Evolutionary conservation across 2,888 invertebrate genomes (phyloP), one percentile per base, ranked within the genome.

Genomic region (Busseola fusca): DNA sequence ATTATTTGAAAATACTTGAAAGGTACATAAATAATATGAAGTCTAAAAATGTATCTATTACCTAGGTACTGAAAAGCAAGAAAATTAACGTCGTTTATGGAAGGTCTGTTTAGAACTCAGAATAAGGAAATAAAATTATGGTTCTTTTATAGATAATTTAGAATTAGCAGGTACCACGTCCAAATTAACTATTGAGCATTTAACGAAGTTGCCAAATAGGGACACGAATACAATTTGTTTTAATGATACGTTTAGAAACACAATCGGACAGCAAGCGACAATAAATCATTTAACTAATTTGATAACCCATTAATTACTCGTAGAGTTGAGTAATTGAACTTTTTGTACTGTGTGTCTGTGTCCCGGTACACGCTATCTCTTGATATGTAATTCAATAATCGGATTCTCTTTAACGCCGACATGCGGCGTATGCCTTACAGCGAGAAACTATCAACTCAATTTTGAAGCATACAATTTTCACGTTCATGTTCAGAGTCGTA

Each of bases 361-460:
- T 64, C 65, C 76, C 75, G 76, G 74, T 82, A 76, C 83, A 84
- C 81, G 80, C 83, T 82, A 81, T 84, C 82, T 87, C 83, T 82
- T 86, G 86, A 89, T 89, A 87, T 89, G 89, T 92, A 89, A 91
- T 91, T 92, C 91, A 92, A 92, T 90, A 91, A 91, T 91, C 89
- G 85, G 88, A 88, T 87, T 89, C 89, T 91, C 90, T 90, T 91
- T 91, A 91, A 88, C 90, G 84, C 82, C 86, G 87, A 87, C 87
- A 82, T 82, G 81, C 74, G 64, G 58, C 65, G 57, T 52, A 60
- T 66, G 56, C 52, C 63, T 74, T 71, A 66, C 58, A 73, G 52
- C 63, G 62, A 78, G 37, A 74, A n/a, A 64, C 21, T 37, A 34
- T 57, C 66, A 81, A 76, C 57, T 70, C 57, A 72, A 12, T 30